Evolutionary conservation across 2,113 vertebrate species (phyloP).

Genomic region (Thalassarche chlororhynchos): DNA sequence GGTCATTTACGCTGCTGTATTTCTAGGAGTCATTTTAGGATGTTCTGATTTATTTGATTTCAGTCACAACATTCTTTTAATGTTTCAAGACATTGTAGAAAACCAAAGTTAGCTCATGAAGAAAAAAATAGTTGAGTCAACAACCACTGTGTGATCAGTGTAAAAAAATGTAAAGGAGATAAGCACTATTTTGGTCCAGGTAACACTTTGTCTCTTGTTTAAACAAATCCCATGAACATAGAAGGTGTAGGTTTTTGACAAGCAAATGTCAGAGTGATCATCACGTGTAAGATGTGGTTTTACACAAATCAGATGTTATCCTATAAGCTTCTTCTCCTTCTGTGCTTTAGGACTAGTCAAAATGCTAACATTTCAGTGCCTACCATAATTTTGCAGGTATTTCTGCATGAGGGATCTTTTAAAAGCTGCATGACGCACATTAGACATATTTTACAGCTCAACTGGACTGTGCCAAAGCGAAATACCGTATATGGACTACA

Average conservation of each 20-base stretch:
- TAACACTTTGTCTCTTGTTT: background rate
- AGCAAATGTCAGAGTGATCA: background rate
- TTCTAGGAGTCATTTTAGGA: background rate
- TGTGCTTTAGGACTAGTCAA: background rate
- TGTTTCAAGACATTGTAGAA: background rate
- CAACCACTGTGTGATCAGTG: background rate
- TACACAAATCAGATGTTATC: background rate
- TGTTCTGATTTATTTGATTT: background rate
- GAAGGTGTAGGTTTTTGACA: background rate
- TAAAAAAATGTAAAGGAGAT: background rate
- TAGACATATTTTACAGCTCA: background rate
- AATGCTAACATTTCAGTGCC: background rate
- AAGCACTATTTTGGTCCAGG: background rate
- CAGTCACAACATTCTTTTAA: background rate
- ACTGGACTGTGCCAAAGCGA: background rate
- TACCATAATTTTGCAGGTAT: background rate
- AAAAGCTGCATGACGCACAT: background rate
- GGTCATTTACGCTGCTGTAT: background rate
- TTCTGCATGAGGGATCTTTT: background rate
- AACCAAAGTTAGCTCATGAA: background rate
- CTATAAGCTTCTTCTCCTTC: background rate
- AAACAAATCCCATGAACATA: background rate
- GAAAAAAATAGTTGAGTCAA: background rate
- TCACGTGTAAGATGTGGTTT: background rate
- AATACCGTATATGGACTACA: background rate